A percentile compares a stretch with the other conserved stretches of the same genome.
These are phyloP conservation scores for Spodoptera littoralis DNA, from an alignment of 2,888 invertebrate species.

Conservation along the genomic window DNA sequence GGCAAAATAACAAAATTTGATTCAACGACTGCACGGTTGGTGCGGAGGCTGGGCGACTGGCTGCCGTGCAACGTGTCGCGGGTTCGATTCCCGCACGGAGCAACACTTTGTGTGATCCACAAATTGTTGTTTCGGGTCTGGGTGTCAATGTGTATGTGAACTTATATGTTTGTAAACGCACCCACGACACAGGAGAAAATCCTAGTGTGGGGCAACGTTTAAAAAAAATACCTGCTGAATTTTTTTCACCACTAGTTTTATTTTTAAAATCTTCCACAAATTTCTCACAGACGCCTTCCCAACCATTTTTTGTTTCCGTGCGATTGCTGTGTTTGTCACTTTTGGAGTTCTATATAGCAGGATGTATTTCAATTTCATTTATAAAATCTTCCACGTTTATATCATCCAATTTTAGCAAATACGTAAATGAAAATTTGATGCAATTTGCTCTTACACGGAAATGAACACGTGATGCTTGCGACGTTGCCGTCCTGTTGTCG, in stretches of 20 bases:
- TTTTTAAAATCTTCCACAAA: constrained; percentile 22
- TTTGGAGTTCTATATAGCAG: constrained; percentile 33
- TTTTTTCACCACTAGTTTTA: constrained; percentile 28
- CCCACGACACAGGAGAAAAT: no score
- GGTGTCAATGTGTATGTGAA: no score
- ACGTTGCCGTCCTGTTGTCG: constrained; percentile 4
- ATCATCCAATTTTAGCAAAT: constrained; percentile 21
- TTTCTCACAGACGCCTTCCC: no score
- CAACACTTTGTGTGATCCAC: no score
- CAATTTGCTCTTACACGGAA: neutral
- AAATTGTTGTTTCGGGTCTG: no score
- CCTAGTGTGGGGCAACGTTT: no score
- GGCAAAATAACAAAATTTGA: constrained; percentile 26
- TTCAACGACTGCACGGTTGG: no score
- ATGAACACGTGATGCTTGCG: no score
- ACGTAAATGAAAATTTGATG: constrained; percentile 7
- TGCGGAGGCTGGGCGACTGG: no score
- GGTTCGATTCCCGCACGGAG: no score
- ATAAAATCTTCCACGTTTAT: constrained; percentile 24
- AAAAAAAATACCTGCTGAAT: constrained; percentile 24
- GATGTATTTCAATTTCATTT: constrained; percentile 26
- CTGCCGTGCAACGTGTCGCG: no score
- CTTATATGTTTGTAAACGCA: no score
- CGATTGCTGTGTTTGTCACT: constrained; percentile 31
- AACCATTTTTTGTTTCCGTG: constrained; percentile 30